These are phyloP conservation scores for Enteromius viviparus DNA, from an alignment of 2,797 vertebrate species.

Conservation along the genomic window DNA sequence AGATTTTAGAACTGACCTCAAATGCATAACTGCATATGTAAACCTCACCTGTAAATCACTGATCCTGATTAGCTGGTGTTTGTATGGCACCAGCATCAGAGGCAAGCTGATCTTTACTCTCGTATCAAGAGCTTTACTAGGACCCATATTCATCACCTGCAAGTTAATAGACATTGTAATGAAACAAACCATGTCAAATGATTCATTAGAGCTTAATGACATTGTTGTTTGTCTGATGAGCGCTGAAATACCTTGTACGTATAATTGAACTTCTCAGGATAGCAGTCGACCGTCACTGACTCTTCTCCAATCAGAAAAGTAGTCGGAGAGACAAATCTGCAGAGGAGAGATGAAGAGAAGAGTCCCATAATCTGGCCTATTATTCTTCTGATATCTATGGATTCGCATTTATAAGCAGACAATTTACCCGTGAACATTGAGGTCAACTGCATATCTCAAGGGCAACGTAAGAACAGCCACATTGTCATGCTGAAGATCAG, in stretches of 20 bases:
- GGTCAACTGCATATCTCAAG: conserved; percentile 84
- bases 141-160: conserved; percentile 90
- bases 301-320: conserved; percentile 87
- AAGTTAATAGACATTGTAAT: conserved; percentile 49
- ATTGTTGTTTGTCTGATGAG: conserved; percentile 27
- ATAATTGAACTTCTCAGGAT: conserved; percentile 80
- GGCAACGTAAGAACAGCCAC: conserved; percentile 74
- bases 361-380: not conserved
- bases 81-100: conserved; percentile 81
- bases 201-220: conserved; percentile 33
- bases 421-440: conserved; percentile 88
- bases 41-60: conserved; percentile 84
- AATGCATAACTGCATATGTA: not conserved
- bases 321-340: conserved; percentile 81
- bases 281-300: conserved; percentile 74
- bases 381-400: not conserved
- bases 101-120: conserved; percentile 84
- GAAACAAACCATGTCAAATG: conserved; percentile 19
- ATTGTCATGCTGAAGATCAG: conserved; percentile 78
- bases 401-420: not conserved
- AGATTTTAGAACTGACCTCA: not conserved
- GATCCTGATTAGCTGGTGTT: conserved; percentile 81
- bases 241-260: conserved; percentile 85
- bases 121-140: conserved; percentile 83
- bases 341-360: not conserved